Evolutionary conservation across 2,113 vertebrate genomes (phyloP).

Genomic region (Irena cyanogastra): DNA sequence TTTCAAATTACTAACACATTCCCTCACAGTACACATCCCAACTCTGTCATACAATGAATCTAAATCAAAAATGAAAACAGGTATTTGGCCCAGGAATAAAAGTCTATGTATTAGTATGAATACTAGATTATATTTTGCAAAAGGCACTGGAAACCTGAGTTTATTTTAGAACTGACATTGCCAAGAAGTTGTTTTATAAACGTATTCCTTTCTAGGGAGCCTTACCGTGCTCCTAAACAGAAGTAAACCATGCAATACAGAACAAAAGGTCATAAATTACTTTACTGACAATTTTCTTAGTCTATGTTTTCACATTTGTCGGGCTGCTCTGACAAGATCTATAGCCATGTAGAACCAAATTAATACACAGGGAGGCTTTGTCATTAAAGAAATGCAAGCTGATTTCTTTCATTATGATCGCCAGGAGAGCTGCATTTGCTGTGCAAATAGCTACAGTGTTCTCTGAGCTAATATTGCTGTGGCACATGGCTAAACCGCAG

Average conservation of each 20-base stretch:
- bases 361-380: slow-evolving; percentile 70
- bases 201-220: not conserved
- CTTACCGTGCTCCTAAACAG: not conserved
- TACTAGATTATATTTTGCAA: not conserved
- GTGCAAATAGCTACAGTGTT: slow-evolving; percentile 30
- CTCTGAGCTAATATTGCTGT: slow-evolving; percentile 69
- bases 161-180: not conserved
- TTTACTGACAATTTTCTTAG: slow-evolving; percentile 44
- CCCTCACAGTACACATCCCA: not conserved
- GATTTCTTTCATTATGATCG: slow-evolving; percentile 65
- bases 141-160: not conserved
- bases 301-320: slow-evolving; percentile 50
- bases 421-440: slow-evolving; percentile 57
- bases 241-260: not conserved
- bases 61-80: not conserved
- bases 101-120: no score
- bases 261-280: slow-evolving; percentile 9
- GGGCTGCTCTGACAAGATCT: slow-evolving; percentile 55
- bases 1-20: not conserved
- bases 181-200: not conserved
- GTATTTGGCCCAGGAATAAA: not conserved
- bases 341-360: slow-evolving; percentile 61
- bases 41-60: not conserved
- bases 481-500: slow-evolving; percentile 26
- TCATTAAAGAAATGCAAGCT: slow-evolving; percentile 70